Evolutionary conservation across 1,140 invertebrate genomes (phyloP), one percentile per base, ranked within the genome.

Genomic region (Drosophila nigromelanica): DNA sequence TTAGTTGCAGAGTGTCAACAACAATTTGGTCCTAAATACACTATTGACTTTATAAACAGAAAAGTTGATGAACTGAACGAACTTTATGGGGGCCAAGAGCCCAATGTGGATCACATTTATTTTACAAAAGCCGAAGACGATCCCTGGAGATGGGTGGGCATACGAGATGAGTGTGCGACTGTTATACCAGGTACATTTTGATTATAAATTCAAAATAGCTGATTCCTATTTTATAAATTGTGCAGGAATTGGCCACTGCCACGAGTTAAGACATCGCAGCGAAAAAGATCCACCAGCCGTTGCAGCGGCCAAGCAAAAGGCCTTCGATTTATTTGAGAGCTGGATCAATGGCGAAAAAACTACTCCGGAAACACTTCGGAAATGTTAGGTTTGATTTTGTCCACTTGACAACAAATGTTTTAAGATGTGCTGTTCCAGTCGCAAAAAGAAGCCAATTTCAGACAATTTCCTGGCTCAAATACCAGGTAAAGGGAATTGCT

Each of bases 61-160:
- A 48, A 55, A 35, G 24, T 73, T 15, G 71, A 73, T 12, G 12
- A 69, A 21, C 14, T 50, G 1, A 73, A 40, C 43, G 14, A 4
- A 0, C 76, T 93, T 27, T 95, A 94, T 76, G 94, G 94, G 3
- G 94, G 93, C 1, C 67, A 91, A 10, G 39, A 90, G 11, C 93
- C 94, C 0, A 90, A 93, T 14, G 91, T 94, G 5, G 93, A 92
- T 60, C 94, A 94, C 60, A 93, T 94, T 1, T 93, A 95, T 45
- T 94, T 94, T 66, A 93, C 93, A n/a, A 94, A 95, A 76, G 94
- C 94, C 14, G 80, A 91, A 52, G 81, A 94, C 12, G 94, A 95
- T 85, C 94, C 94, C 1, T 95, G 94, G 94, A 45, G 58, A 27
- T 61, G 21, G 27, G 30, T 15, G 21, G 70, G 74, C 5, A 52